Base-by-base conservation (phyloP, 2,888 invertebrate species). In the Corbicula japonica region DNA sequence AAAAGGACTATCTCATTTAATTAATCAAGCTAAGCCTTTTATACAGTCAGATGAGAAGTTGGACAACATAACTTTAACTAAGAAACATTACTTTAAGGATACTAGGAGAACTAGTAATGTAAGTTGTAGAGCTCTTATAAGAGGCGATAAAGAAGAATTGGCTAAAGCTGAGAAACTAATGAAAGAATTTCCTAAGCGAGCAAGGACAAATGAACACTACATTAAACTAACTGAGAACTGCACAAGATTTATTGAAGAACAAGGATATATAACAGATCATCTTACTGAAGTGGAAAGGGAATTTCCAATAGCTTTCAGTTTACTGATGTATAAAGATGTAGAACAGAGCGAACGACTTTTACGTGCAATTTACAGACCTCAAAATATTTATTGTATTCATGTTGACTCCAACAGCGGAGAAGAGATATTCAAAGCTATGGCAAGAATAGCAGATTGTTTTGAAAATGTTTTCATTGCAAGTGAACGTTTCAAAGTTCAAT, bases 351-450 rank as follows among this genome's bases (percentile, higher is more conserved):
- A 92, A 69, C 72, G 91, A 54, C 81, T 93, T 21, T 63, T 93
- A 6, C 72, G 91, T 18, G 82, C 89, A 3, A 89, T 93, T 35
- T 93, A 92, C 79, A 86, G 90, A 54, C 92, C 92, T 4, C 91
- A 92, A 58, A 92, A 93, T 71, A 65, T 87, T 58, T 93, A 91
- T 76, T 93, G 93, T 79, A 78, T 93, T 48, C 92, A 93, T 69
- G 85, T 93, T 0, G 93, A 93, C 71, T 71, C 65, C 15, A 91
- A 91, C 79, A 83, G 88, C 8, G 56, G 83, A 1, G 38, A 84
- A 10, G 65, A 80, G 1, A 62, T 89, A n/a, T 84, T 83, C 63
- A 66, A 86, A 32, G 84, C 89, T 2, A 79, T 91, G 58, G 54
- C 56, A 15, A 56, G 72, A 5, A 86, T 91, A 5, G 87, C 84